Evolutionary conservation across 1,140 invertebrate genomes (phyloP), one percentile per base, ranked within the genome.

Genomic region (Tetragonula clypearis): DNA sequence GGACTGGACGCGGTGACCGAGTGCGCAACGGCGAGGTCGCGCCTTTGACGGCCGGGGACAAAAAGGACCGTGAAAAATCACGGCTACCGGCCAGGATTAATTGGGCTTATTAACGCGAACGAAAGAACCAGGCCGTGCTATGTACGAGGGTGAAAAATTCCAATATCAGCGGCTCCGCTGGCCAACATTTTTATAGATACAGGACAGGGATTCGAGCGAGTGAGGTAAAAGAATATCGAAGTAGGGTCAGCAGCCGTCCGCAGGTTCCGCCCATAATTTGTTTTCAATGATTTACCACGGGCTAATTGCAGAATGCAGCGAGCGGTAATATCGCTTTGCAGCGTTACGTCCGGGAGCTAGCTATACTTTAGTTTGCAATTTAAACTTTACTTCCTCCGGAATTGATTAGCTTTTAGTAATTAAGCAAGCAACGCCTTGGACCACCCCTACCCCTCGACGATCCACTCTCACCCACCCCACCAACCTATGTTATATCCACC

Each of bases 321-420:
- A 91, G 92, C 92, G 91, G 94, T 94, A 94, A 94, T 94, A 94
- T 93, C 93, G 94, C 93, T 94, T 93, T 94, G 93, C 93, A 93
- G 92, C 86, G 92, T 93, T 93, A 94, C 92, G 90, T 92, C 87
- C 91, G 91, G 91, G 89, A 88, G 92, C 84, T 92, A 91, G 94
- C 94, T 95, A 95, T 95, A 95, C 94, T 95, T 95, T 94, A 95
- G 94, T 95, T 95, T 94, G 94, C 94, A 95, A 95, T 95, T 95
- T 95, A 95, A 95, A 95, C 94, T 95, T 95, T 95, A 95, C 94
- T 95, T 95, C 94, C 94, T 93, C 94, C 93, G 93, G 94, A 95
- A 95, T 95, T 94, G 94, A 95, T 95, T 95, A 95, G 94, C 94
- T 95, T 95, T 95, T 94, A 94, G 94, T 95, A 95, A 94, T 95